Evolutionary conservation across 2,797 vertebrate genomes (phyloP), one percentile per base, ranked within the genome.

Genomic region (Denticeps clupeoides): DNA sequence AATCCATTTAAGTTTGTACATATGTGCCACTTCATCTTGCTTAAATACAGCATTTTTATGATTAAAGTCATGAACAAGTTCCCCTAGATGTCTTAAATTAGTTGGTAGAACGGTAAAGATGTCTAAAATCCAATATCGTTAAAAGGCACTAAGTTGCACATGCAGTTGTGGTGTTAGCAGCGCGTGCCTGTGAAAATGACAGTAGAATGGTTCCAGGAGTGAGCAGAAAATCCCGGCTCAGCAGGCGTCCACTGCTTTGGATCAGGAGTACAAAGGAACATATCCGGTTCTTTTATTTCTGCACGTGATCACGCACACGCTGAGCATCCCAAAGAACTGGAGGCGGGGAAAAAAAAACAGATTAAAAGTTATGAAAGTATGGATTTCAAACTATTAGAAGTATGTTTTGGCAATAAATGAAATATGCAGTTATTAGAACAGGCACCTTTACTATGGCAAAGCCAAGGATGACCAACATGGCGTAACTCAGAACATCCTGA

Each of bases 371-470:
- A 46, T 8, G 54, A 1, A n/a, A n/a, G n/a, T n/a, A n/a, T n/a
- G n/a, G n/a, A 25, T 25, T 24, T 25, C 9, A n/a, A 33, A 13
- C 15, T 6, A 1, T 33, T 4, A 33, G 3, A 4, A 7, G 3
- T 37, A 12, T 2, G 38, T 10, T 7, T 18, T 41, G 16, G 15
- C 12, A 1, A 18, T 16, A 41, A 18, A 8, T 22, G 38, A 41
- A 13, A 19, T 35, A 7, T 23, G 15, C 31, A 9, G 9, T 2
- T 18, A n/a, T 7, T 4, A 9, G 4, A 5, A 27, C 13, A 9
- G 4, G n/a, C 78, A 93, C 89, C 88, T 90, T 89, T 33, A 91
- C 64, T 7, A 91, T 75, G 49, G 83, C 87, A 38, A 92, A 90
- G 6, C 77, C 87, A 52, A 92, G 59, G 59, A 88, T 62, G 11